Evolutionary conservation across 2,888 invertebrate species (phyloP).

Genomic region (Tricholauxania praeusta): DNA sequence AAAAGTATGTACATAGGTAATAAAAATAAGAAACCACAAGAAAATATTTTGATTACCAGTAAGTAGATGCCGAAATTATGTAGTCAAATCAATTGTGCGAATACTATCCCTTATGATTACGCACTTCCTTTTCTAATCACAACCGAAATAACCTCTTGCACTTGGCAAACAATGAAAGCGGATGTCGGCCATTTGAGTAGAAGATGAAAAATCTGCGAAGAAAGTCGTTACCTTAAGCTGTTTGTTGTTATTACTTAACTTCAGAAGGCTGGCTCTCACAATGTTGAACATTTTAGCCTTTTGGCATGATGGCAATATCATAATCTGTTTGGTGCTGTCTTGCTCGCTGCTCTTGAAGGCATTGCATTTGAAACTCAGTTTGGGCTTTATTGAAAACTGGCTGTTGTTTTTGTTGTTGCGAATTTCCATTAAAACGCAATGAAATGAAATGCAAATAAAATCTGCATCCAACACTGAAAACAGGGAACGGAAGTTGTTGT

Average conservation of each 20-base stretch:
- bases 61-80: neutral
- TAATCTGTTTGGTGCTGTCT: too few relatives aligned
- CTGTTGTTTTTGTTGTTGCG: neutral
- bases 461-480: too few relatives aligned
- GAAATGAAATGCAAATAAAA: slow-evolving; percentile 16
- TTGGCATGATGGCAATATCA: neutral
- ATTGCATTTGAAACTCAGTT: too few relatives aligned
- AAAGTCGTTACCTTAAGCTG: neutral
- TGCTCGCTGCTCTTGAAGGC: too few relatives aligned
- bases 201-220: neutral
- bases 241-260: neutral
- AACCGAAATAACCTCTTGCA: neutral
- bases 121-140: slow-evolving; percentile 1
- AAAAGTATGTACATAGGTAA: too few relatives aligned
- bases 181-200: slow-evolving; percentile 28
- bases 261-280: slow-evolving; percentile 17
- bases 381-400: too few relatives aligned
- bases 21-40: neutral
- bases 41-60: neutral
- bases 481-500: slow-evolving; percentile 48
- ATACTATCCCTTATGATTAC: neutral
- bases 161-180: slow-evolving; percentile 2
- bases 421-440: slow-evolving; percentile 36
- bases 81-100: neutral
- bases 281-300: slow-evolving; percentile 11